phyloP scores from a whole-genome alignment of 2,888 invertebrate species.

The Cryptus viduatorius region DNA sequence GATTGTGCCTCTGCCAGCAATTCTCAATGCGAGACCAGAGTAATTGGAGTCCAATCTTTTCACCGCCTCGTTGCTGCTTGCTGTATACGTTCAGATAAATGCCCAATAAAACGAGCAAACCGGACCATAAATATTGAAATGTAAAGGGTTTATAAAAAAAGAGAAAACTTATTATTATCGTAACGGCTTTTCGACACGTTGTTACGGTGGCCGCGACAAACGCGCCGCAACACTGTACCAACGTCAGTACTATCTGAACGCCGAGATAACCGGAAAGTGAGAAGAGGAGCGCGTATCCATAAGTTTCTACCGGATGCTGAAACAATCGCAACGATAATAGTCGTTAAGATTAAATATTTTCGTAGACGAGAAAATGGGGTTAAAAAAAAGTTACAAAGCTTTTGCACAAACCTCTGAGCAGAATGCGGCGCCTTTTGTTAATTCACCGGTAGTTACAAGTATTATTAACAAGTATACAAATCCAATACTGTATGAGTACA shows the following conservation, averaged over 20 bases:
- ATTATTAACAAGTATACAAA: constrained; percentile 92
- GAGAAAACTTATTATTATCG: constrained; percentile 96
- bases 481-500: constrained; percentile 96
- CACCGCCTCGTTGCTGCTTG: constrained; percentile 87
- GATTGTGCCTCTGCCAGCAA: constrained; percentile 76
- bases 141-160: constrained; percentile 98
- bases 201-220: constrained; percentile 97
- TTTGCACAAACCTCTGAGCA: constrained; percentile 92
- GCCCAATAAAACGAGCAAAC: constrained; percentile 93
- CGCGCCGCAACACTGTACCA: constrained; percentile 96
- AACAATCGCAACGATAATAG: constrained; percentile 45
- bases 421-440: constrained; percentile 91
- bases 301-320: constrained; percentile 91
- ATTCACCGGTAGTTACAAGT: constrained; percentile 90
- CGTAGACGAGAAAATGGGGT: not conserved
- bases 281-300: constrained; percentile 94
- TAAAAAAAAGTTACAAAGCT: constrained; percentile 42
- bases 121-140: constrained; percentile 96
- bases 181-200: constrained; percentile 95
- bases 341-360: constrained; percentile 21
- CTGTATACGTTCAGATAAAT: constrained; percentile 97
- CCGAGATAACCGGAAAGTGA: constrained; percentile 97
- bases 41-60: constrained; percentile 61
- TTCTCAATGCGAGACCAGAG: constrained; percentile 71
- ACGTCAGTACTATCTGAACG: constrained; percentile 95